Evolutionary conservation across 2,888 invertebrate species (phyloP), one percentile per base, ranked within the genome.

Genomic region (Proisotoma minuta): DNA sequence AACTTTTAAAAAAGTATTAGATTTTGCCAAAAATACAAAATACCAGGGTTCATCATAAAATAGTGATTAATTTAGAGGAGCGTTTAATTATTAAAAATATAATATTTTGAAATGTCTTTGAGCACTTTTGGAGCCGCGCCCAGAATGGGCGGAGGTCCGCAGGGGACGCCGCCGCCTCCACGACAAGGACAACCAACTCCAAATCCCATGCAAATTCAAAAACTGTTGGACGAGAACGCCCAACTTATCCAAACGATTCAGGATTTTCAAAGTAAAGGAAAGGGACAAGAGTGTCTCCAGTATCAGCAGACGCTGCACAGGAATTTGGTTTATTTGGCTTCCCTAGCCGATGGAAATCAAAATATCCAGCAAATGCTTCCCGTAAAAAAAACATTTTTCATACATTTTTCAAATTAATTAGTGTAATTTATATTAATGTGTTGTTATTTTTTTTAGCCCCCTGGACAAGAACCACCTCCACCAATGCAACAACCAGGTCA

Each of bases 201-300:
- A 47, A 91, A 84, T 77, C 87, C 89, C 64, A 87, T 87, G 53
- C 91, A 91, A 79, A 89, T 93, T 75, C 92, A 93, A 78, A 92
- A 82, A 79, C 82, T 98, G 85, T 82, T 98, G 65, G 97, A 98
- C 81, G 98, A 98, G 80, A 98, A 98, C 79, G 91, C 91, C 74
- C 93, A 95, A 77, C 83, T 98, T 49, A 63, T 98, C 75, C 93
- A 96, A 81, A 92, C 93, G 8, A 96, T 98, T 76, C 91, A 94
- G 78, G 97, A 98, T 74, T 96, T 88, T 80, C 97, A 98, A 80
- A 89, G 86, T 71, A 94, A 94, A 82, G 97, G 96, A 64, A 95
- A 95, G 78, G 82, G 88, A 22, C 87, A 90, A 79, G 96, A 97
- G 81, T 92, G 92, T 76, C 84, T 91, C 78, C 92, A 92, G 81